Evolutionary conservation across 1,140 invertebrate species (phyloP).

Genomic region (Drosophila bocqueti): DNA sequence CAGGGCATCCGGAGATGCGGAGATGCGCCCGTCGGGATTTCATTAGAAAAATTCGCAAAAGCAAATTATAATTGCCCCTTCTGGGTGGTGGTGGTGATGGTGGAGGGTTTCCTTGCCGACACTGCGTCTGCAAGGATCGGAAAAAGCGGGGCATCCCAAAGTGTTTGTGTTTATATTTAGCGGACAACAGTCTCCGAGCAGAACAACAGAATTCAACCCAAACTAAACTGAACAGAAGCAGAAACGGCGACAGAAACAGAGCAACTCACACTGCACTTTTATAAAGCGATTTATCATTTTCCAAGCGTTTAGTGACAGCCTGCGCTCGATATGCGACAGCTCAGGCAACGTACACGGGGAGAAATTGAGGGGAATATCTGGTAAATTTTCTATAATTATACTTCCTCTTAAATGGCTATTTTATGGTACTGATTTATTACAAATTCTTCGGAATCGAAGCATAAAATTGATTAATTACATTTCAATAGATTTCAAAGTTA

Average conservation of each 20-base stretch:
- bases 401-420: too few relatives aligned
- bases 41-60: constrained; percentile 71
- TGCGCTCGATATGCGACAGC: constrained; percentile 69
- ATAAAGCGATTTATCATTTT: constrained; percentile 84
- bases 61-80: constrained; percentile 78
- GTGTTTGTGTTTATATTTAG: constrained; percentile 32
- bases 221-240: constrained; percentile 8
- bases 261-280: constrained; percentile 78
- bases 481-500: not conserved
- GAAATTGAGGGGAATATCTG: not conserved
- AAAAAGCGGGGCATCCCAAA: constrained; percentile 13
- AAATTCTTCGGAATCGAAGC: not conserved
- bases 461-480: not conserved
- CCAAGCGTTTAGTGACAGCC: constrained; percentile 77
- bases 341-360: constrained; percentile 2
- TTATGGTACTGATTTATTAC: not conserved
- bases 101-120: constrained; percentile 59
- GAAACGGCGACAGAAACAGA: constrained; percentile 18
- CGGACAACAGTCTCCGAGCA: constrained; percentile 32
- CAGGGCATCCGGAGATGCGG: constrained; percentile 47
- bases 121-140: constrained; percentile 73
- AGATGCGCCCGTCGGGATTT: constrained; percentile 60
- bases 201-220: constrained; percentile 39
- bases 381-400: not conserved
- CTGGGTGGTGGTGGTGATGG: constrained; percentile 45